Evolutionary conservation across 2,797 vertebrate species (phyloP).

Genomic region (Lepus townsendii): DNA sequence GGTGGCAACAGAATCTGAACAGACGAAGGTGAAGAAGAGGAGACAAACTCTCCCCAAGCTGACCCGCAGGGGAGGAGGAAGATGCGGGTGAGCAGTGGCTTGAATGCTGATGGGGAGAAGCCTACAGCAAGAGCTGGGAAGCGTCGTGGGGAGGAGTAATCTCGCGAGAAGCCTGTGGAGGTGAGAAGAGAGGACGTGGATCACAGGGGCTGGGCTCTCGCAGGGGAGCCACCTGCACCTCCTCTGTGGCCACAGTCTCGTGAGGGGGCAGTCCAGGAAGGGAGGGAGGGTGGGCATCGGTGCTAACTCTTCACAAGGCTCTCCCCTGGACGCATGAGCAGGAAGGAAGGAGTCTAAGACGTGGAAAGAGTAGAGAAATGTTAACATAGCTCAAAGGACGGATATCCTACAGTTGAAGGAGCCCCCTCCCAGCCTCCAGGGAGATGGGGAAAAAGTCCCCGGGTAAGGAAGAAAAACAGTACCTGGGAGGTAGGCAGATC

Average conservation of each 20-base stretch:
- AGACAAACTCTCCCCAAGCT: no score
- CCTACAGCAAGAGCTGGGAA: background rate
- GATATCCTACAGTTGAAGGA: no score
- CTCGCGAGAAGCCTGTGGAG: background rate
- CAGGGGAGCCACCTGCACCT: background rate
- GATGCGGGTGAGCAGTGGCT: no score
- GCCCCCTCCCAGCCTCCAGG: no score
- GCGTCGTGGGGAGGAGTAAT: background rate
- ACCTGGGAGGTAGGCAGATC: background rate
- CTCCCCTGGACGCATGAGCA: background rate
- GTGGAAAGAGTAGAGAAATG: background rate
- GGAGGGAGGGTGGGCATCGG: background rate
- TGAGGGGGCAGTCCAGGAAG: background rate
- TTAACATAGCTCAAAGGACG: background rate
- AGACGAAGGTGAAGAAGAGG: background rate
- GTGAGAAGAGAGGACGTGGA: no score
- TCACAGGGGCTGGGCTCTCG: no score
- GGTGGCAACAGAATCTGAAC: background rate
- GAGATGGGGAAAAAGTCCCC: background rate
- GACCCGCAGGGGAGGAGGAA: background rate
- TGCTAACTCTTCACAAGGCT: background rate
- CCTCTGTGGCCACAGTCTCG: background rate
- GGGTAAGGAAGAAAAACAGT: background rate
- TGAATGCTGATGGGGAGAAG: background rate
- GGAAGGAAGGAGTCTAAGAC: background rate